A percentile compares a stretch with the other conserved stretches of the same genome.
phyloP scores from a whole-genome alignment of 2,797 vertebrate genomes.

The Onychomys leucogaster region DNA sequence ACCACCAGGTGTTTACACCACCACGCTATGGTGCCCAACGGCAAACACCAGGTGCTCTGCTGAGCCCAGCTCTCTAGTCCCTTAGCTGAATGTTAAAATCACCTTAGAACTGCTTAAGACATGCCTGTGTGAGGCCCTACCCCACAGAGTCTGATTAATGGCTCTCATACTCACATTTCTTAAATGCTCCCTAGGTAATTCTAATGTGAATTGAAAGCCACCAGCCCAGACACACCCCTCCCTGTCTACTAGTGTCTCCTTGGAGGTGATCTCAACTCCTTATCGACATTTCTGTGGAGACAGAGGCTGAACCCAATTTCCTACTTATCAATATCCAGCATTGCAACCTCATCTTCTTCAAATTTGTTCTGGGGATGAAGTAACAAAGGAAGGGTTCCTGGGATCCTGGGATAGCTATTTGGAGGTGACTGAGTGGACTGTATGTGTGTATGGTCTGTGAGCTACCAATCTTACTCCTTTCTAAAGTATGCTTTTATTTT shows the following conservation, averaged over 20 bases:
- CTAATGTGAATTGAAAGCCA: slow-evolving; percentile 27
- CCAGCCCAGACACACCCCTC: neutral
- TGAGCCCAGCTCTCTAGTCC: neutral
- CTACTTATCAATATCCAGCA: neutral
- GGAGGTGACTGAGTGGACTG: neutral
- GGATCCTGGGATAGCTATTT: neutral
- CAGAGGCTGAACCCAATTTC: slow-evolving; percentile 16
- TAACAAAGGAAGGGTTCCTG: neutral
- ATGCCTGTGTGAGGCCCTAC: neutral
- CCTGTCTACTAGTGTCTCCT: neutral
- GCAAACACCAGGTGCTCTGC: slow-evolving; percentile 1
- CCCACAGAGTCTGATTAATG: slow-evolving; percentile 15
- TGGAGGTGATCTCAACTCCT: slow-evolving; percentile 41
- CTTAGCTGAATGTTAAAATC: neutral
- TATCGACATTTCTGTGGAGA: neutral
- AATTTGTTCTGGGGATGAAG: neutral
- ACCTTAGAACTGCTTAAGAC: neutral
- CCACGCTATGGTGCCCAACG: neutral
- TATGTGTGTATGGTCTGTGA: neutral
- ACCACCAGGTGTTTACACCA: slow-evolving; percentile 19
- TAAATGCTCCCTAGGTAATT: neutral
- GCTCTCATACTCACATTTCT: neutral
- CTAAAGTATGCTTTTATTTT: neutral
- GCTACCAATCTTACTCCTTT: neutral
- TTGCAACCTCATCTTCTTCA: neutral